phyloP scores from a whole-genome alignment of 2,888 invertebrate species.

The Gisinianus flammeolus region DNA sequence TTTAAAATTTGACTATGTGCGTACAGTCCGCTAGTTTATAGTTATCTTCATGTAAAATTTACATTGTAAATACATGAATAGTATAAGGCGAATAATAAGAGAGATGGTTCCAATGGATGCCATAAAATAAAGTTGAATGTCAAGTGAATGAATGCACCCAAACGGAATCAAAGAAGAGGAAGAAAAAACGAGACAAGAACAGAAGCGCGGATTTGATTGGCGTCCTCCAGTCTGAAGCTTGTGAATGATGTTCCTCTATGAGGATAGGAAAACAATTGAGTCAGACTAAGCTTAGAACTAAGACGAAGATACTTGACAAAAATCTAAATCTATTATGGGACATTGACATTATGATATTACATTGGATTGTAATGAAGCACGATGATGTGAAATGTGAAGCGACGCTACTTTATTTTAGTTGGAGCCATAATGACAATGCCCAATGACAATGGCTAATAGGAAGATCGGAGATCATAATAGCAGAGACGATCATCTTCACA shows the following conservation, averaged over 20 bases:
- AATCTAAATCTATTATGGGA: background rate
- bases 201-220: slow-evolving; percentile 1
- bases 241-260: background rate
- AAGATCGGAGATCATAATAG: slow-evolving; percentile 16
- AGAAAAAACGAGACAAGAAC: background rate
- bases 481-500: background rate
- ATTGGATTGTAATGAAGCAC: background rate
- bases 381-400: background rate
- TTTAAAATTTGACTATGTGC: too few species aligned
- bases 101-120: background rate
- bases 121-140: background rate
- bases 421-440: background rate
- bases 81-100: too few species aligned
- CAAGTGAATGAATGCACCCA: background rate
- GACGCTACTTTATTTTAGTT: background rate
- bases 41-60: too few species aligned
- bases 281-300: background rate
- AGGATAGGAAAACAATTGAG: background rate
- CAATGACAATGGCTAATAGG: slow-evolving; percentile 14
- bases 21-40: too few species aligned
- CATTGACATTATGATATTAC: slow-evolving; percentile 6
- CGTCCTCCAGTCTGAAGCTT: background rate
- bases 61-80: too few species aligned
- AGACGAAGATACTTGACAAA: background rate
- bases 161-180: background rate